phyloP scores from a whole-genome alignment of 1,140 invertebrate species.

The Protaetia brevitarsis region DNA sequence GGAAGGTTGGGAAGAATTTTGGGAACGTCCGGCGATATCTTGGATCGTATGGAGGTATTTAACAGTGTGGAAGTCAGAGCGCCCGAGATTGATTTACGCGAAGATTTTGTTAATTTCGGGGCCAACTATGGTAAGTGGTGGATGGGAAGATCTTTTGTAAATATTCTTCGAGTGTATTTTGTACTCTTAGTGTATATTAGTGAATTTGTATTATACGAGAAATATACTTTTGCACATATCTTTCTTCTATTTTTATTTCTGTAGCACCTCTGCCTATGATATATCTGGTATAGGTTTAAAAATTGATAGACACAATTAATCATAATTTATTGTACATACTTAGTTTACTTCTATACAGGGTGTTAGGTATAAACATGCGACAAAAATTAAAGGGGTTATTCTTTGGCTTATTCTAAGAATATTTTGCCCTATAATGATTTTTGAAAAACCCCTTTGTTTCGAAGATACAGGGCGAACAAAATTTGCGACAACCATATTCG shows the following conservation, averaged over 20 bases:
- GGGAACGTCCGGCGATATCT: conserved; percentile 56
- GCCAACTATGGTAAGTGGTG: conserved; percentile 21
- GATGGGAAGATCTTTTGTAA: conserved; percentile 8
- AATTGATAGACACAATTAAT: no score
- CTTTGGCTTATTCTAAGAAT: no score
- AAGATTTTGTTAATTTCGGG: conserved; percentile 22
- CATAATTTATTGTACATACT: no score
- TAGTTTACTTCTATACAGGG: no score
- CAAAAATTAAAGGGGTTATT: no score
- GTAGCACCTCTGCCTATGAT: background rate
- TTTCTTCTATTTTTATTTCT: background rate
- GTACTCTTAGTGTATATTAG: background rate
- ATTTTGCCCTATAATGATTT: no score
- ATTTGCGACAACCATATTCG: no score
- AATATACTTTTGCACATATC: conserved; percentile 21
- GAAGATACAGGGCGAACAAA: no score
- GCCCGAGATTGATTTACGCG: conserved; percentile 67
- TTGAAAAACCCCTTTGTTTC: no score
- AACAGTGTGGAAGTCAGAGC: conserved; percentile 76
- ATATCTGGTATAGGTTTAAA: background rate
- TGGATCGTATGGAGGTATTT: conserved; percentile 70
- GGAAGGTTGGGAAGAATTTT: conserved; percentile 40
- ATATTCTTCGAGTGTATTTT: conserved; percentile 16
- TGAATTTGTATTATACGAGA: conserved; percentile 4
- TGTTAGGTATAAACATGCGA: no score